Evolutionary conservation across 1,140 invertebrate genomes (phyloP).

Genomic region (Drosophila novamexicana): DNA sequence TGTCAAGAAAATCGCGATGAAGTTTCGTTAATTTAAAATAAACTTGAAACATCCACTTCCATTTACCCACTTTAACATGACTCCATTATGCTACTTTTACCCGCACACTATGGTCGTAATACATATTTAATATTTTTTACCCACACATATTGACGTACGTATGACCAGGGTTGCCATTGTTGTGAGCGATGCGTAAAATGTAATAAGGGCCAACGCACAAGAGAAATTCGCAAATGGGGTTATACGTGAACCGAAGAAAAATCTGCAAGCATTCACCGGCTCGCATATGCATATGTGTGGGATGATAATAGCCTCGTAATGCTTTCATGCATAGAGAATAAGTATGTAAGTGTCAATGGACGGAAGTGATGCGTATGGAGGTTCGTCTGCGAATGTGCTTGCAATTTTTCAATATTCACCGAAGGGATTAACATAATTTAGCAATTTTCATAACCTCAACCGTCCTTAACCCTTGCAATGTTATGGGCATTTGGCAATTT

Average conservation of each 20-base stretch:
- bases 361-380: conserved; percentile 1
- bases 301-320: conserved; percentile 51
- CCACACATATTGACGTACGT: conserved; percentile 24
- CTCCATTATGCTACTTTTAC: too few relatives aligned
- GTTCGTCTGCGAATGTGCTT: background rate
- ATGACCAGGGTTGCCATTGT: conserved; percentile 54
- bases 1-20: too few relatives aligned
- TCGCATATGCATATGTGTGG: conserved; percentile 14
- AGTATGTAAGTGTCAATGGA: background rate
- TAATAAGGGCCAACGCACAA: conserved; percentile 69
- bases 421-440: conserved; percentile 75
- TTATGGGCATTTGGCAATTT: conserved; percentile 81
- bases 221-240: conserved; percentile 49
- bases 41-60: too few relatives aligned
- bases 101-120: conserved; percentile 50
- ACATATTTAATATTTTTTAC: conserved; percentile 75
- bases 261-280: conserved; percentile 51
- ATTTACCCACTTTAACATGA: too few relatives aligned
- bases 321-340: conserved; percentile 29
- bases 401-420: conserved; percentile 66
- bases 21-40: too few relatives aligned
- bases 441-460: conserved; percentile 72
- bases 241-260: conserved; percentile 41
- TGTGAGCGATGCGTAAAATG: conserved; percentile 49
- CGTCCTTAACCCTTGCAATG: conserved; percentile 68